These are phyloP conservation scores for Calameuta idolon DNA, from an alignment of 2,888 invertebrate genomes.

Conservation along the genomic window DNA sequence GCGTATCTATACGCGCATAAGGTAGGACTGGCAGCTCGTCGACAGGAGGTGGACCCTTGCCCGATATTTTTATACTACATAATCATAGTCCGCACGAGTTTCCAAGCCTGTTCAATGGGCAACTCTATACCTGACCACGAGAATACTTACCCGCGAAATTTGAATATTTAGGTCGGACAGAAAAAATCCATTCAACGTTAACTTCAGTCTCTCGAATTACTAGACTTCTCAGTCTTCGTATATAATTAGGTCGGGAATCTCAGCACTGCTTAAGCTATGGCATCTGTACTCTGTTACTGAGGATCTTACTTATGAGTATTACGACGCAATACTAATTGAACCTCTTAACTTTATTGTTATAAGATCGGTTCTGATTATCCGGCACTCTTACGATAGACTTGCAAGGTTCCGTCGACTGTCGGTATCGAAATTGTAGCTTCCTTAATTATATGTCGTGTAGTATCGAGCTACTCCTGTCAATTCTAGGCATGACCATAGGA, in stretches of 20 bases:
- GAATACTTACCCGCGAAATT: neutral
- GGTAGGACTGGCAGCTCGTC: constrained; percentile 32
- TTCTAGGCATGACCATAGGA: neutral
- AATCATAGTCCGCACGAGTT: constrained; percentile 24
- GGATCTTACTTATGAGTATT: neutral
- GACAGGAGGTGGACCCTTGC: constrained; percentile 38
- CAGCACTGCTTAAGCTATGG: neutral
- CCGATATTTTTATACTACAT: constrained; percentile 33
- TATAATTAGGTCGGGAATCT: neutral
- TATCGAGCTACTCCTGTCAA: neutral
- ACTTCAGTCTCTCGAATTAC: constrained; percentile 12
- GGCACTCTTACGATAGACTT: neutral
- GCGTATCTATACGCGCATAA: neutral
- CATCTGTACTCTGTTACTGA: neutral
- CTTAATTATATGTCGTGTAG: neutral
- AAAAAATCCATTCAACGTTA: constrained; percentile 33
- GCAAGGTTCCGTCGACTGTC: neutral
- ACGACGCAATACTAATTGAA: neutral
- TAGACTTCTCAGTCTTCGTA: neutral
- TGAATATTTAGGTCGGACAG: constrained; percentile 1
- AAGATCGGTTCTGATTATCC: neutral
- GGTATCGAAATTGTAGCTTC: neutral
- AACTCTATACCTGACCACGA: neutral
- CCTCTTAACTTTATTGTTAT: neutral
- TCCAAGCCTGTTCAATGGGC: neutral